These are phyloP conservation scores for Apis florea DNA, from an alignment of 1,140 invertebrate genomes.

Conservation along the genomic window DNA sequence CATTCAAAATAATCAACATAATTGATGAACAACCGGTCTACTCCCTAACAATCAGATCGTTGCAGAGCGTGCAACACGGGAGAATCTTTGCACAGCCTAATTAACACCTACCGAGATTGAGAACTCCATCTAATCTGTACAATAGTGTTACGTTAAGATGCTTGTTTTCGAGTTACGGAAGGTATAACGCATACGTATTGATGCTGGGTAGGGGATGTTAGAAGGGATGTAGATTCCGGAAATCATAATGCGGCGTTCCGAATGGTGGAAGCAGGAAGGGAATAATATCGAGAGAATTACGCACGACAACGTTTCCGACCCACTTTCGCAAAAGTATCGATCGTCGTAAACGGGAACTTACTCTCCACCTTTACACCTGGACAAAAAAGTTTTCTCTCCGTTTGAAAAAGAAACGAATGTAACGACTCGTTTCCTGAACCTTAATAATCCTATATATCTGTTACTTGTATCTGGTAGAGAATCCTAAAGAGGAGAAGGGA, in stretches of 20 bases:
- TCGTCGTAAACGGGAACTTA: slow-evolving; percentile 1
- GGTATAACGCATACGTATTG: slow-evolving; percentile 40
- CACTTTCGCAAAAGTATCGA: neutral
- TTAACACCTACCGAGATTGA: slow-evolving; percentile 51
- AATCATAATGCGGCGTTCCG: neutral
- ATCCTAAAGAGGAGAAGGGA: too few relatives aligned
- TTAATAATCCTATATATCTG: too few relatives aligned
- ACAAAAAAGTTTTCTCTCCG: neutral
- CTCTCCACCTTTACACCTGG: neutral
- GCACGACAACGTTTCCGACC: slow-evolving; percentile 13
- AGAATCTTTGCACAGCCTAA: slow-evolving; percentile 53
- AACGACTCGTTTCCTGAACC: neutral
- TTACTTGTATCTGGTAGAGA: too few relatives aligned
- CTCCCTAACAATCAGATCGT: too few relatives aligned
- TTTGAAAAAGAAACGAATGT: too few relatives aligned
- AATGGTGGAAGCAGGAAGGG: slow-evolving; percentile 28
- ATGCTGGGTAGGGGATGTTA: neutral
- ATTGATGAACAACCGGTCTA: slow-evolving; percentile 50
- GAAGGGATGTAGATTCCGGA: slow-evolving; percentile 31
- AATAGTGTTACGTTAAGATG: slow-evolving; percentile 30
- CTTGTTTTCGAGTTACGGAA: slow-evolving; percentile 31
- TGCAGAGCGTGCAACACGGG: neutral
- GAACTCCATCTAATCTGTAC: slow-evolving; percentile 39
- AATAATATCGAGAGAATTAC: slow-evolving; percentile 7
- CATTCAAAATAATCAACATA: slow-evolving; percentile 49